These are phyloP conservation scores for Collichthys lucidus DNA, from an alignment of 2,113 vertebrate species.

Conservation along the genomic window DNA sequence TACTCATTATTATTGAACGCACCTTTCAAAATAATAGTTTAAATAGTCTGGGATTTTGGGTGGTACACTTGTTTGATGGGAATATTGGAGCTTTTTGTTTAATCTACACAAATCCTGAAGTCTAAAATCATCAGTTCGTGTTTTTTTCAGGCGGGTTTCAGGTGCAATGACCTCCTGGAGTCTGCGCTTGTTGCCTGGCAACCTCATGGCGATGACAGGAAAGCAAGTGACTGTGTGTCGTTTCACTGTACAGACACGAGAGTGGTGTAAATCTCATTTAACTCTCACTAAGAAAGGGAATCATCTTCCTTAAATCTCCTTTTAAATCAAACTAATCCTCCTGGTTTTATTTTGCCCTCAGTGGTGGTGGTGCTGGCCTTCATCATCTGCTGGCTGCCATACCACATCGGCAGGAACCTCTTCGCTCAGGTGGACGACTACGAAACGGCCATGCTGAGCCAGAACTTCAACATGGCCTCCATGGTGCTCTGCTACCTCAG, in stretches of 20 bases:
- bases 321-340: not conserved
- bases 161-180: not conserved
- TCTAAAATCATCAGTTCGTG: no score
- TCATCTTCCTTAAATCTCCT: not conserved
- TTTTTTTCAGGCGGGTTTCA: not conserved
- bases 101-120: not conserved
- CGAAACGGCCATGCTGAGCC: conserved; percentile 85
- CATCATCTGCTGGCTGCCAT: conserved; percentile 91
- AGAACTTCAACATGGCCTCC: conserved; percentile 90
- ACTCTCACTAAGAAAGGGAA: not conserved
- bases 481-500: conserved; percentile 93
- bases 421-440: conserved; percentile 85
- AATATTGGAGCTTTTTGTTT: not conserved
- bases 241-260: not conserved
- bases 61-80: not conserved
- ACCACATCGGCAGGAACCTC: conserved; percentile 90
- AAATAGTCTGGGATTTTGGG: not conserved
- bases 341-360: conserved; percentile 47
- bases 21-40: not conserved
- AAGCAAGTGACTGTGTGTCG: not conserved
- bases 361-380: conserved; percentile 90
- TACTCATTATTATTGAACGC: not conserved
- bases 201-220: not conserved
- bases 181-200: not conserved
- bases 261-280: not conserved